Base-by-base conservation (phyloP, 2,113 vertebrate species). In the Noctilio leporinus region DNA sequence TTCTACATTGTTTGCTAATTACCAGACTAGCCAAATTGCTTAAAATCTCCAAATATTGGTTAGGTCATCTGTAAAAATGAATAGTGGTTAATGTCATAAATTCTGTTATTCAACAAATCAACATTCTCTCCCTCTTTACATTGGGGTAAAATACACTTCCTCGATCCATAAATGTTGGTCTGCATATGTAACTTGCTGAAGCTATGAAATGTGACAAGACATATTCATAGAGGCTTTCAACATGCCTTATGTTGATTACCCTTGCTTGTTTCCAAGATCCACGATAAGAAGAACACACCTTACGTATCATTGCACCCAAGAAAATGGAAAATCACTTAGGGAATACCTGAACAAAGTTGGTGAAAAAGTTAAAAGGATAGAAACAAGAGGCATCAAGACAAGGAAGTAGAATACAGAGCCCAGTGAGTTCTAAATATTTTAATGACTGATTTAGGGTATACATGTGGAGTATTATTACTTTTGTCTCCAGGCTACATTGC, bases 221-320 rank as follows among this genome's bases (percentile, higher is more conserved):
- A 4, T 8, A 38, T 0, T 2, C 7, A 3, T 5, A 1, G 47
- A 30, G 22, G 4, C 3, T 86, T 33, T 65, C n/a, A 10, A 59
- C 2, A 4, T 49, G 28, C 43, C 24, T n/a, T 72, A 0, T 33
- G 6, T 70, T 38, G 26, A 20, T 20, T 33, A 9, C 3, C 7
- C 7, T 51, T 40, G 19, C 7, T 24, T 73, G 30, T n/a, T 92
- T 67, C 55, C 24, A 45, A 65, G 28, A 70, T 4, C 28, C 17
- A n/a, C 20, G 26, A 17, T 10, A 30, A 45, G 19, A 70, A 69
- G 6, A 82, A 72, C 15, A 24, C 24, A 35, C 3, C 10, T 93
- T n/a, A 47, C 5, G 4, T 49, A 16, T 78, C 3, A 47, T 10
- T 35, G 49, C 49, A 51, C 26, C 69, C 67, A 30, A n/a, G 4